A percentile compares a stretch with the other conserved stretches of the same genome.
phyloP scores from a whole-genome alignment of 2,888 invertebrate species.

The Philopedon plagiatum region DNA sequence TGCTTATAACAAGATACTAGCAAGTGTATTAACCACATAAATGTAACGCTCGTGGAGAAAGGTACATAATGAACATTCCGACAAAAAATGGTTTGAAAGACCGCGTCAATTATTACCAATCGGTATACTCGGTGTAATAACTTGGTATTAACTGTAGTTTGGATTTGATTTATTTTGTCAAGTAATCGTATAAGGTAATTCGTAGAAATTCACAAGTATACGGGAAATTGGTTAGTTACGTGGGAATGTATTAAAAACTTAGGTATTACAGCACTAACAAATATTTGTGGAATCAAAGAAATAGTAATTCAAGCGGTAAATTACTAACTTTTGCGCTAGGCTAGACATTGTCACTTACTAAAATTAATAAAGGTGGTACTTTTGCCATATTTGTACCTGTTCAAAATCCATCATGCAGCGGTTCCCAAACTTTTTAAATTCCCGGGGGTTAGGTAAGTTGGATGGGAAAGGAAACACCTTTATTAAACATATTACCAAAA shows the following conservation, averaged over 20 bases:
- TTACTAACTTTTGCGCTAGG: background rate
- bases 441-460: too few relatives aligned
- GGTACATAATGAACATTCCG: slow-evolving; percentile 38
- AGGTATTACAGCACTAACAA: background rate
- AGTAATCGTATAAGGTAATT: slow-evolving; percentile 17
- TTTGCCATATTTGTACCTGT: too few relatives aligned
- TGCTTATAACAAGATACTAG: background rate
- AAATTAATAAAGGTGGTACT: too few relatives aligned
- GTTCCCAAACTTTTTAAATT: too few relatives aligned
- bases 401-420: too few relatives aligned
- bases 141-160: slow-evolving; percentile 5
- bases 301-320: background rate
- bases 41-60: slow-evolving; percentile 25
- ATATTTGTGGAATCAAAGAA: background rate
- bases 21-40: slow-evolving; percentile 24
- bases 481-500: too few relatives aligned
- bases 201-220: slow-evolving; percentile 1
- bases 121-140: slow-evolving; percentile 29
- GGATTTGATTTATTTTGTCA: slow-evolving; percentile 24
- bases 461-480: too few relatives aligned
- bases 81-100: slow-evolving; percentile 30
- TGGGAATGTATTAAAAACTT: too few relatives aligned
- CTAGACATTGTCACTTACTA: too few relatives aligned
- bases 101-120: slow-evolving; percentile 31
- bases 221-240: background rate